Conservation (phyloP, 2,113 vertebrate species). For the Capreolus pygargus region DNA sequence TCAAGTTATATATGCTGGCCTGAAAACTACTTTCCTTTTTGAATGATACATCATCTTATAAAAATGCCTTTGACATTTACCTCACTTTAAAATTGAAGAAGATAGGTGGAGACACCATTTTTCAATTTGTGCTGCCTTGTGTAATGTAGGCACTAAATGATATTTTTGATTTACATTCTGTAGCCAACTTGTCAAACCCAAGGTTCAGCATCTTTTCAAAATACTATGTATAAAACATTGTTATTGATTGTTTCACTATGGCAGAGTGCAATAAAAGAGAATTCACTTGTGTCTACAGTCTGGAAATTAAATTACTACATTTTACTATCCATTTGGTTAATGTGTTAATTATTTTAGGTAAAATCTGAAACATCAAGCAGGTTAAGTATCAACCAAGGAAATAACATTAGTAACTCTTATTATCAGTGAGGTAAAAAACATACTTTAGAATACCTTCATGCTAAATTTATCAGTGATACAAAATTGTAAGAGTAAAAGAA, state of each 20-base stretch:
- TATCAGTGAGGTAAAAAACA: background rate
- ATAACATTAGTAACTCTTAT: constrained; percentile 4
- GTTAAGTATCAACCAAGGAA: constrained; percentile 37
- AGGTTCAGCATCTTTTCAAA: background rate
- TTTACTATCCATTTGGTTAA: background rate
- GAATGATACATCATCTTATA: background rate
- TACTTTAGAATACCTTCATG: background rate
- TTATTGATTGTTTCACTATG: background rate
- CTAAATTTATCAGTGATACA: background rate
- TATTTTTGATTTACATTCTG: background rate
- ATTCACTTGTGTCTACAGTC: background rate
- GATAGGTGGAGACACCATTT: background rate
- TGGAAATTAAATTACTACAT: constrained; percentile 27
- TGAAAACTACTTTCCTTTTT: background rate
- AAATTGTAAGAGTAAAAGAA: background rate
- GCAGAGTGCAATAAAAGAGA: background rate
- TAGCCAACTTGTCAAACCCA: background rate
- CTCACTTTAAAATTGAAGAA: constrained; percentile 4
- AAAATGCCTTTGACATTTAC: background rate
- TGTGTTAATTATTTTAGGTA: background rate
- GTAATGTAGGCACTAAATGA: background rate
- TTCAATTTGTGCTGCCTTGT: background rate
- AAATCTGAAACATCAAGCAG: constrained; percentile 2
- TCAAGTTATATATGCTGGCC: background rate
- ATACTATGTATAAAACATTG: background rate